phyloP scores from a whole-genome alignment of 2,888 invertebrate genomes.

The Lochmaea capreae region DNA sequence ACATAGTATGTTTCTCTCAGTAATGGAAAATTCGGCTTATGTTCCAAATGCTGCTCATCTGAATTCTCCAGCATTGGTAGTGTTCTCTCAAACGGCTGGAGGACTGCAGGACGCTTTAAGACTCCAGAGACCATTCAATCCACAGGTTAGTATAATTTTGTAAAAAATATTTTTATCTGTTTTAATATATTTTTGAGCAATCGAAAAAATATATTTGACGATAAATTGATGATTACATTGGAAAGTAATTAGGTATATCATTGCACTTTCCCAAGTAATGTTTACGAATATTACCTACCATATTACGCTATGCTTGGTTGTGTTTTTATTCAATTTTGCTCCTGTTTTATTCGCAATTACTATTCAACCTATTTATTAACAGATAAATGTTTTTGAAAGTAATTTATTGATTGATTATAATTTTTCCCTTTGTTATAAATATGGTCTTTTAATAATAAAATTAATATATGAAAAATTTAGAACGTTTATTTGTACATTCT shows the following conservation, averaged over 20 bases:
- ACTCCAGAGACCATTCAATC: slow-evolving; percentile 81
- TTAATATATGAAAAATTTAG: too few species aligned
- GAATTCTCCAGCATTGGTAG: slow-evolving; percentile 80
- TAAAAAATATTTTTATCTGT: background rate
- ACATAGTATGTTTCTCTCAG: slow-evolving; percentile 12
- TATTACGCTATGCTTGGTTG: too few species aligned
- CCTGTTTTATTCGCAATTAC: too few species aligned
- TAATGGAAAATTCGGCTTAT: slow-evolving; percentile 82
- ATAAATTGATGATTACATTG: background rate
- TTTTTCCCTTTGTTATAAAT: too few species aligned
- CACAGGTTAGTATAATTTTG: slow-evolving; percentile 69
- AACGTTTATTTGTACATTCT: too few species aligned
- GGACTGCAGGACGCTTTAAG: slow-evolving; percentile 79
- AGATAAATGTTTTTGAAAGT: too few species aligned
- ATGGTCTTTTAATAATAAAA: too few species aligned
- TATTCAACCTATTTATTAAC: too few species aligned
- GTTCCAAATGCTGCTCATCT: slow-evolving; percentile 77
- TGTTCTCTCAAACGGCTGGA: slow-evolving; percentile 80
- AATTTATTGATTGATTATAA: too few species aligned
- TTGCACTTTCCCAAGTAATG: too few species aligned
- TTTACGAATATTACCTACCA: too few species aligned
- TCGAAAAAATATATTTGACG: background rate
- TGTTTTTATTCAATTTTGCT: too few species aligned
- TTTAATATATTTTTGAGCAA: background rate
- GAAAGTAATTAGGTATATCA: background rate